A percentile compares a stretch with the other conserved stretches of the same genome.
Evolutionary conservation across 2,797 vertebrate species (phyloP).

Genomic region (Enteromius unitaeniatus): DNA sequence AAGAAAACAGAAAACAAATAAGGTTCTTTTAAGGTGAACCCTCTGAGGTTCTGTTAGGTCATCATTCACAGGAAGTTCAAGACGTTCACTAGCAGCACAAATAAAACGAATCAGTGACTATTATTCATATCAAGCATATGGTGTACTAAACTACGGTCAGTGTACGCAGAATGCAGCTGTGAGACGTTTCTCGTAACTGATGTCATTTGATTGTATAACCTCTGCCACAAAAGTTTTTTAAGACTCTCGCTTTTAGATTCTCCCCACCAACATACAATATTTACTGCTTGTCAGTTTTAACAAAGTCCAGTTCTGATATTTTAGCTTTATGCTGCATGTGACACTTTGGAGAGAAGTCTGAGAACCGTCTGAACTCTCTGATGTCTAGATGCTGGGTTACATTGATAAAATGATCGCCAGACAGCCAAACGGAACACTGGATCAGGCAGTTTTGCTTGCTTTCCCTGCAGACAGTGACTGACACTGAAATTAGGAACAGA

Average conservation of each 20-base stretch:
- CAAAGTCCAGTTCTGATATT: constrained; percentile 3
- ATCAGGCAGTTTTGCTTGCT: constrained; percentile 55
- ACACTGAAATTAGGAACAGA: constrained; percentile 74
- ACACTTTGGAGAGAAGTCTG: background rate
- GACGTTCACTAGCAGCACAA: background rate
- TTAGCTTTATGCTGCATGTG: background rate
- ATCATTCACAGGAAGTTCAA: background rate
- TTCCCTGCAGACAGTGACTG: constrained; percentile 67
- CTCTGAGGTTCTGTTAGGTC: background rate
- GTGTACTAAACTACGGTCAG: background rate
- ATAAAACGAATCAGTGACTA: constrained; percentile 16
- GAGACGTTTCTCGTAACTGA: constrained; percentile 33
- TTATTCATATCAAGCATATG: constrained; percentile 50
- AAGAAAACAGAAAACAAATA: background rate
- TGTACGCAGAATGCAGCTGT: constrained; percentile 43
- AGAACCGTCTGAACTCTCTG: constrained; percentile 27
- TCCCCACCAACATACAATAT: constrained; percentile 20
- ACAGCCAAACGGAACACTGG: constrained; percentile 49
- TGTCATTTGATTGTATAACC: constrained; percentile 47
- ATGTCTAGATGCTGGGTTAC: constrained; percentile 8
- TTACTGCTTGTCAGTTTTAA: constrained; percentile 28
- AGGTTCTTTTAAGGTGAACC: background rate
- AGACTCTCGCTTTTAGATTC: constrained; percentile 9
- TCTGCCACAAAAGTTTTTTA: constrained; percentile 39
- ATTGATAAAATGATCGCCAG: constrained; percentile 30